These are phyloP conservation scores for Aythya fuligula DNA, from an alignment of 2,797 vertebrate genomes.

Conservation along the genomic window DNA sequence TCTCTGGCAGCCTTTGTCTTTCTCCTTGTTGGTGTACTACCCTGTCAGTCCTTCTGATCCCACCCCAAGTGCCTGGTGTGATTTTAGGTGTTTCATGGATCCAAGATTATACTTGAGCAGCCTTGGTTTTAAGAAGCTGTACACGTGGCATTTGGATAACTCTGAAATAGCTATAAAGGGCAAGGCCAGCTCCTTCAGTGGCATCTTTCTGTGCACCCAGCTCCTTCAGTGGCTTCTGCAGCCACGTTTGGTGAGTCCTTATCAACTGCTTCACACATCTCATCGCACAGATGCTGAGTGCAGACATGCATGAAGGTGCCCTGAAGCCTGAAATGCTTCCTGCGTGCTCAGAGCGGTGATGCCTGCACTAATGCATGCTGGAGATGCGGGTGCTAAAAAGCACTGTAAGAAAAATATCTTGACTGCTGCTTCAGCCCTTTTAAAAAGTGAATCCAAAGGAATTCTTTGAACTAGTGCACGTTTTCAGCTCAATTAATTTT, in stretches of 20 bases:
- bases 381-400: not conserved
- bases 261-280: not conserved
- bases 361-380: not conserved
- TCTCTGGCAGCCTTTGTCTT: not conserved
- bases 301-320: not conserved
- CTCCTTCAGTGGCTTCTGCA: not conserved
- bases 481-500: not conserved
- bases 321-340: not conserved
- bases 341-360: not conserved
- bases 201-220: not conserved
- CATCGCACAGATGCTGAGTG: not conserved
- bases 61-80: not conserved
- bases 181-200: not conserved
- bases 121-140: not conserved
- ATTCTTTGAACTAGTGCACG: not conserved
- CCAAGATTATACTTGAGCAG: not conserved
- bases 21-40: not conserved
- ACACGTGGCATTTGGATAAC: accelerated
- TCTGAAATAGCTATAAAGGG: not conserved
- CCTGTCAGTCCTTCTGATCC: not conserved
- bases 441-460: not conserved
- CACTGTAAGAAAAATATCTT: not conserved
- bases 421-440: not conserved
- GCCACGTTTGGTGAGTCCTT: not conserved
- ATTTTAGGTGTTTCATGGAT: not conserved